phyloP scores from a whole-genome alignment of 1,140 invertebrate species.

The Drosophila oshimai region DNA sequence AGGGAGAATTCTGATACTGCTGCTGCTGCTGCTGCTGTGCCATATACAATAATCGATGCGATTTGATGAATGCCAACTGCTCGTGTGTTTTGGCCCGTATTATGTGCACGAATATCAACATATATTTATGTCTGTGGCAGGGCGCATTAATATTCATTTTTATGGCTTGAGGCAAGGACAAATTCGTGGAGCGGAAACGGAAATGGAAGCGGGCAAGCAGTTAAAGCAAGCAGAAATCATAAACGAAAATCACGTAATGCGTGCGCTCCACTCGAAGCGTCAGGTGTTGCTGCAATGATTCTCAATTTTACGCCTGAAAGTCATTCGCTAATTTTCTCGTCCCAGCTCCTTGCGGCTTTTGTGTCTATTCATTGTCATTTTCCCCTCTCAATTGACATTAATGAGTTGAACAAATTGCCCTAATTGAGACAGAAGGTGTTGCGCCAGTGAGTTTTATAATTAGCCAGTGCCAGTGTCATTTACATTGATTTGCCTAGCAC shows the following conservation, averaged over 20 bases:
- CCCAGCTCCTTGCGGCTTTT: constrained; percentile 11
- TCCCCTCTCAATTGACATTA: constrained; percentile 70
- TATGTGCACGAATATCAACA: constrained; percentile 54
- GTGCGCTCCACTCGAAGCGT: constrained; percentile 30
- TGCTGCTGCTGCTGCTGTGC: constrained; percentile 7
- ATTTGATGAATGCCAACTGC: constrained; percentile 71
- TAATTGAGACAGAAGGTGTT: constrained; percentile 69
- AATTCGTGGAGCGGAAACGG: background rate
- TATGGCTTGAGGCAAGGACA: constrained; percentile 65
- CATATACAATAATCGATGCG: constrained; percentile 75
- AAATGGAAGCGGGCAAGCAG: constrained; percentile 60
- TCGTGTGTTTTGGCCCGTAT: constrained; percentile 47
- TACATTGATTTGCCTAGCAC: constrained; percentile 25
- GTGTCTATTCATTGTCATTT: constrained; percentile 79
- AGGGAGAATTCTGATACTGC: background rate
- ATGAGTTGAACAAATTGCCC: constrained; percentile 63
- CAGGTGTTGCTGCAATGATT: constrained; percentile 81
- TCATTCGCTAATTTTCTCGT: constrained; percentile 75
- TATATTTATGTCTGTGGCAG: constrained; percentile 65
- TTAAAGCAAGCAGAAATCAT: constrained; percentile 78
- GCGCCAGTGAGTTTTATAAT: constrained; percentile 56
- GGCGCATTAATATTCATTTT: constrained; percentile 77
- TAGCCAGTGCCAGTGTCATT: constrained; percentile 27
- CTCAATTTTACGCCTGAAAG: constrained; percentile 79
- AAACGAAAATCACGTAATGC: constrained; percentile 80